These are phyloP conservation scores for Pterocles burchelli DNA, from an alignment of 2,113 vertebrate genomes.

Conservation along the genomic window DNA sequence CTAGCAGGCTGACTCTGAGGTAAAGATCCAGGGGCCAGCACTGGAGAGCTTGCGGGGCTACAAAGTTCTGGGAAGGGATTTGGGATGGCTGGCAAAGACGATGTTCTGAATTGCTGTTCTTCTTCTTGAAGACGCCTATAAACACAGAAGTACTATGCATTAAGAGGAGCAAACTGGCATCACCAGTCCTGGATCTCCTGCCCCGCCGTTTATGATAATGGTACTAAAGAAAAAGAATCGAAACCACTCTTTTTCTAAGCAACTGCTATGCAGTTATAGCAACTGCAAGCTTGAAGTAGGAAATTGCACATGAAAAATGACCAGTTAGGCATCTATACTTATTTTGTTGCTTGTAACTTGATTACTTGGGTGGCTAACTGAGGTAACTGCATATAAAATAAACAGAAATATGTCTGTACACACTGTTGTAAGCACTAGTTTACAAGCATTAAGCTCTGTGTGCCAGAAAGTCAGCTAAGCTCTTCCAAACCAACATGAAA, in stretches of 20 bases:
- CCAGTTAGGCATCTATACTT: not conserved
- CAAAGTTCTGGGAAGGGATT: conserved; percentile 97
- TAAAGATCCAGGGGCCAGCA: conserved; percentile 85
- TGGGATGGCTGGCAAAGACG: conserved; percentile 94
- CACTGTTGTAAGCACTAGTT: not conserved
- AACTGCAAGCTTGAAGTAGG: not conserved
- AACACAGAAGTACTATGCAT: not conserved
- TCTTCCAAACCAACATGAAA: not conserved
- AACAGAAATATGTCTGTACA: not conserved
- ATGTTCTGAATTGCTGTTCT: conserved; percentile 90
- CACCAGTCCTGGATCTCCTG: not conserved
- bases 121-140: conserved; percentile 91
- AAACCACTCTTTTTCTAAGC: not conserved
- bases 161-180: conserved; percentile 2
- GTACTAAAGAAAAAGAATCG: not conserved
- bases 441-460: not conserved
- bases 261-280: not conserved
- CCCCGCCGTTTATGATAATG: not conserved
- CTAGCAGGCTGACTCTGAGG: conserved; percentile 84
- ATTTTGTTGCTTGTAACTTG: not conserved
- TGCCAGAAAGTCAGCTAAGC: not conserved
- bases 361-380: not conserved
- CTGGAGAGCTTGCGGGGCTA: conserved; percentile 85
- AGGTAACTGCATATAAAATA: not conserved
- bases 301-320: not conserved